These are phyloP conservation scores for Aleadryas rufinucha DNA, from an alignment of 2,113 vertebrate species.

Conservation along the genomic window DNA sequence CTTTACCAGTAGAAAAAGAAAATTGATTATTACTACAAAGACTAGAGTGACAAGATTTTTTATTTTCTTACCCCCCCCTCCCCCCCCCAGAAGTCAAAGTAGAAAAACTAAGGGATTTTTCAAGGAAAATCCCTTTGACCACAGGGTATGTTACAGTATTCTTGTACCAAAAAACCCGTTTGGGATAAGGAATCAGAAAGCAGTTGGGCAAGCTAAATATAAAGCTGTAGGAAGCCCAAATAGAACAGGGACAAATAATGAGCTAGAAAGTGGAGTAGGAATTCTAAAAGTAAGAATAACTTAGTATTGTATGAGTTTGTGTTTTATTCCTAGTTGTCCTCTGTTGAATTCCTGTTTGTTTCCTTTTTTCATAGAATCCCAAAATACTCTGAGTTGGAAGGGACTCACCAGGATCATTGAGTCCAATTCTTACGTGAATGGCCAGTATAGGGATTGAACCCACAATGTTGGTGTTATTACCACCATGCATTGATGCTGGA, in stretches of 20 bases:
- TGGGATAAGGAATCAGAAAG: background rate
- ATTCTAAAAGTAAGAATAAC: background rate
- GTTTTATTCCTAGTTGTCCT: background rate
- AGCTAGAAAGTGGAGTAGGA: background rate
- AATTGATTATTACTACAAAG: background rate
- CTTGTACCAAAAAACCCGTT: background rate
- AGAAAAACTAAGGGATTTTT: background rate
- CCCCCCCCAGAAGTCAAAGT: fast-evolving
- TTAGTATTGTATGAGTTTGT: background rate
- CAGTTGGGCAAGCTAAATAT: background rate
- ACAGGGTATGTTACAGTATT: background rate
- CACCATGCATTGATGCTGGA: background rate
- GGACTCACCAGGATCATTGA: background rate
- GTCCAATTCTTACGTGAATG: background rate
- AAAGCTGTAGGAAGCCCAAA: background rate
- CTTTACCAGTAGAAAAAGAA: background rate
- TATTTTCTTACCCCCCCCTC: too few relatives aligned
- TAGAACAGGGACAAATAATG: background rate
- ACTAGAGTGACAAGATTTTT: background rate
- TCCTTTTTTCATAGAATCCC: background rate
- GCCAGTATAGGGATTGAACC: background rate
- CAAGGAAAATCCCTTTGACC: background rate
- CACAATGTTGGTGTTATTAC: fast-evolving
- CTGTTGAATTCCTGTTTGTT: background rate
- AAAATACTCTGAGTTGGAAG: background rate